Conservation (phyloP, 2,888 invertebrate genomes). For the Crossocerus cetratus region DNA sequence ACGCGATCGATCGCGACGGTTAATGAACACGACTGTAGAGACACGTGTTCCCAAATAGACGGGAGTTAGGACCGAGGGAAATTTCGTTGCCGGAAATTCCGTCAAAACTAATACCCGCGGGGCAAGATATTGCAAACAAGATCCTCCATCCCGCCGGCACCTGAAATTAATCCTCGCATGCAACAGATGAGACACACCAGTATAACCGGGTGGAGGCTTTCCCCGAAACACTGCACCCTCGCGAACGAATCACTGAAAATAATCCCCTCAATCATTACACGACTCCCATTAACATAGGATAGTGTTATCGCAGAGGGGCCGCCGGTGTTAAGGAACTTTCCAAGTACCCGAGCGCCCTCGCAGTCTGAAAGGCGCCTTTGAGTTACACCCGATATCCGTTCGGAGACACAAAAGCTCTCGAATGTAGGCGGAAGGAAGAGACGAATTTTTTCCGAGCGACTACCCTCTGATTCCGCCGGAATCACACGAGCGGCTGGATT, state of each 20-base stretch:
- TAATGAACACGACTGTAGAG: no score
- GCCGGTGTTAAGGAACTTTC: not conserved
- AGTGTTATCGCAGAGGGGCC: not conserved
- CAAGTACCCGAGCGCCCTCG: not conserved
- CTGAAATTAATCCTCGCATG: conserved; percentile 55
- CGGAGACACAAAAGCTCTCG: conserved; percentile 23
- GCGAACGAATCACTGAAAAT: no score
- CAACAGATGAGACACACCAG: conserved; percentile 53
- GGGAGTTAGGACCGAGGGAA: not conserved
- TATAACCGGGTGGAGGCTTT: conserved; percentile 9
- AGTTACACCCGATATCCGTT: not conserved
- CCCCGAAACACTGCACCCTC: not conserved
- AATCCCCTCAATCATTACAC: no score
- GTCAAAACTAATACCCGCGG: conserved; percentile 51
- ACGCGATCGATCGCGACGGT: no score
- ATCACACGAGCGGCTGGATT: conserved; percentile 63
- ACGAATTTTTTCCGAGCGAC: conserved; percentile 62
- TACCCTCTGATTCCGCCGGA: conserved; percentile 59
- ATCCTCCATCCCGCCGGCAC: conserved; percentile 44
- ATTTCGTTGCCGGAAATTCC: conserved; percentile 53
- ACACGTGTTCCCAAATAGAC: no score
- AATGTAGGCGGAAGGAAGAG: conserved; percentile 7
- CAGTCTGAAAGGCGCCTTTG: not conserved
- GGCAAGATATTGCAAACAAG: conserved; percentile 61
- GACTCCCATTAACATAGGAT: no score